Conservation (phyloP, 1,140 invertebrate genomes). For the Andrena cerasifolii region DNA sequence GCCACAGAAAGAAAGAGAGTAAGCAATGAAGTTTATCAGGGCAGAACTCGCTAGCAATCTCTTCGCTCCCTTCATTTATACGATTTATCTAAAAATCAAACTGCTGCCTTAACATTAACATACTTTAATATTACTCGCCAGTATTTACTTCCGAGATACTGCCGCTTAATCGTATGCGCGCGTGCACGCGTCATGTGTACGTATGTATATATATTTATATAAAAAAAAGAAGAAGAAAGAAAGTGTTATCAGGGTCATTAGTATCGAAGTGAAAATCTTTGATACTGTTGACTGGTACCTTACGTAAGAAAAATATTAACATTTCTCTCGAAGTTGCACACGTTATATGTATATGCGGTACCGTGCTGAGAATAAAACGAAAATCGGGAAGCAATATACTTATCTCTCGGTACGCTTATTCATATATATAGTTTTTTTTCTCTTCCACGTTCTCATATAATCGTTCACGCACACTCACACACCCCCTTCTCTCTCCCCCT, state of each 20-base stretch:
- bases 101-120: conserved; percentile 64
- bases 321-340: conserved; percentile 52
- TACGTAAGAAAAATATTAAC: conserved; percentile 64
- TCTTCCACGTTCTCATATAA: conserved; percentile 38
- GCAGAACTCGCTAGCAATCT: conserved; percentile 48
- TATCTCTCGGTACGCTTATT: conserved; percentile 51
- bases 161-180: conserved; percentile 28
- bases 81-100: conserved; percentile 56
- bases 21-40: conserved; percentile 41
- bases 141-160: conserved; percentile 42
- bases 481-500: no score
- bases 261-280: conserved; percentile 48
- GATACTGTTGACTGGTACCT: conserved; percentile 40
- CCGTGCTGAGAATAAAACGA: conserved; percentile 61
- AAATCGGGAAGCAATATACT: conserved; percentile 62
- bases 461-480: conserved; percentile 37
- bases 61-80: conserved; percentile 52
- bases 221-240: no score
- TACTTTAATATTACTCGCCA: conserved; percentile 55
- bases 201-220: conserved; percentile 41
- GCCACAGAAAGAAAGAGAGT: conserved; percentile 67
- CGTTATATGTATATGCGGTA: conserved; percentile 46
- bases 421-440: conserved; percentile 32
- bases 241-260: conserved; percentile 52
- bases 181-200: conserved; percentile 14